These are phyloP conservation scores for Odocoileus virginianus DNA, from an alignment of 2,113 vertebrate species.

Conservation along the genomic window DNA sequence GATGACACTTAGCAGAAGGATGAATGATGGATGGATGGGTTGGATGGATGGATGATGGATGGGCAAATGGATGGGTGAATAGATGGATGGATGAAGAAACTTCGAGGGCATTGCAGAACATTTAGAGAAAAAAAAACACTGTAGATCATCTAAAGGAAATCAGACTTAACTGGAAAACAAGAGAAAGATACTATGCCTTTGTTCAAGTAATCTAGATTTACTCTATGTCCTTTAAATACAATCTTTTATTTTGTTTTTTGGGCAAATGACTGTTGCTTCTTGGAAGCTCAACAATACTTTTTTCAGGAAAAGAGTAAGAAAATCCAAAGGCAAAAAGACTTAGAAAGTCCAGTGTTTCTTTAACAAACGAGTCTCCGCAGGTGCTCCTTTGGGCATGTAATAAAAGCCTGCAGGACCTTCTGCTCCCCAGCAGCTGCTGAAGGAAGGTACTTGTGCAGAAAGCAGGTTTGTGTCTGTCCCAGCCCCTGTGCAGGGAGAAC, in stretches of 20 bases:
- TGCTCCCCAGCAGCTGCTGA: accelerated
- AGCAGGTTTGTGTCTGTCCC: background rate
- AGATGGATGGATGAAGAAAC: background rate
- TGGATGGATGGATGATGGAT: too few species aligned
- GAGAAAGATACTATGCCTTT: background rate
- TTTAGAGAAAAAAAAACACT: background rate
- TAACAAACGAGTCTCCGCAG: background rate
- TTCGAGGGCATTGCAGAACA: background rate
- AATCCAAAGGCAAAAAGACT: background rate
- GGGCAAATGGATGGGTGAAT: background rate
- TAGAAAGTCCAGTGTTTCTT: background rate
- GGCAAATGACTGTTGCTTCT: background rate
- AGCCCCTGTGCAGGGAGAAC: background rate
- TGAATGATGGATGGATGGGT: background rate
- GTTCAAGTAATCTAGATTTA: background rate
- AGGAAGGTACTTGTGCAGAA: too few species aligned
- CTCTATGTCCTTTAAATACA: background rate
- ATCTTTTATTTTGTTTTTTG: background rate
- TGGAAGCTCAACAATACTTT: background rate
- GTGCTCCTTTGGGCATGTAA: background rate
- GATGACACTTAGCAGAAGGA: accelerated
- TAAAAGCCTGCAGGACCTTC: accelerated
- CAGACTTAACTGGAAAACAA: background rate
- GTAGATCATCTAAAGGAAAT: background rate
- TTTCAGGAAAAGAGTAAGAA: background rate